These are phyloP conservation scores for Notoglanidium macrostoma DNA, from an alignment of 2,797 vertebrate genomes.

Conservation along the genomic window DNA sequence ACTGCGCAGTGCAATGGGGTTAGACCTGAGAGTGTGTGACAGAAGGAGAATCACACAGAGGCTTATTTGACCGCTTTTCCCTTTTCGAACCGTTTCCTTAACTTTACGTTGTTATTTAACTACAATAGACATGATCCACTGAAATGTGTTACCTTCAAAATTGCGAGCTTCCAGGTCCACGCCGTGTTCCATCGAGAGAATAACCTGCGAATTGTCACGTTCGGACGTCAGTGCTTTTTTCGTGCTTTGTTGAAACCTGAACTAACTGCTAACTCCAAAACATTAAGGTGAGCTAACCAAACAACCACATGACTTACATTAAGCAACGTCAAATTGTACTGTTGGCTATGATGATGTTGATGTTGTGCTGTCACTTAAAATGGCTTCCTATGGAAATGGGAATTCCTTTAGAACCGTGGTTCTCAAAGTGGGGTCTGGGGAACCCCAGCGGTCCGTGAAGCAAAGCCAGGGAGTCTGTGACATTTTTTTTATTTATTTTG, in stretches of 20 bases:
- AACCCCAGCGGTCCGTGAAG: too few species aligned
- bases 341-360: not conserved
- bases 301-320: not conserved
- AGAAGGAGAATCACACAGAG: not conserved
- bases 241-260: not conserved
- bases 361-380: not conserved
- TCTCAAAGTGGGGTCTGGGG: too few species aligned
- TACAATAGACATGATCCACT: not conserved
- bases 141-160: conserved; percentile 80
- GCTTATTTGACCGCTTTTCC: not conserved
- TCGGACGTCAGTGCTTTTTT: not conserved
- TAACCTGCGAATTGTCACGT: conserved; percentile 61
- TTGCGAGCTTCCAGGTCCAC: conserved; percentile 84
- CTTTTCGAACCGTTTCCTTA: not conserved
- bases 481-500: too few species aligned
- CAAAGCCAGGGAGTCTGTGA: too few species aligned
- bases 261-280: not conserved
- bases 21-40: conserved; percentile 73
- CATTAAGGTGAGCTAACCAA: not conserved
- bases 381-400: not conserved
- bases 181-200: conserved; percentile 64
- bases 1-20: conserved; percentile 87
- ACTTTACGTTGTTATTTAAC: not conserved
- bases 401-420: too few species aligned
- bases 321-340: not conserved